Evolutionary conservation across 2,113 vertebrate species (phyloP).

Genomic region (Pseudorasbora parva): DNA sequence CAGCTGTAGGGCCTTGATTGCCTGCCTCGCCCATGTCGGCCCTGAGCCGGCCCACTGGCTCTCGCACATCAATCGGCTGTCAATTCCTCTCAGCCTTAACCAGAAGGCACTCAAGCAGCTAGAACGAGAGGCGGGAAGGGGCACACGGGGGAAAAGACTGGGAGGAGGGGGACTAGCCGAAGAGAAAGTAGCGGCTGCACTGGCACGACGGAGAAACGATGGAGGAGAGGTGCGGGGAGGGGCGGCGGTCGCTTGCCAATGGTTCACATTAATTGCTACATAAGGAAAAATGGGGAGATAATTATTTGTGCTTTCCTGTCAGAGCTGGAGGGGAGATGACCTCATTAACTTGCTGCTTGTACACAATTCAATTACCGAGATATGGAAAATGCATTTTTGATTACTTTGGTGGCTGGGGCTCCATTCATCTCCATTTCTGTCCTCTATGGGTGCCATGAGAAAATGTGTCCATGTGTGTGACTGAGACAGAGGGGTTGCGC

Average conservation of each 20-base stretch:
- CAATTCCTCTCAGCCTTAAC: conserved; percentile 83
- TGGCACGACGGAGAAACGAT: conserved; percentile 39
- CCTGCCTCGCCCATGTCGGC: conserved; percentile 72
- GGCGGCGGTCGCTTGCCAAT: conserved; percentile 78
- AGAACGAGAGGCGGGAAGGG: conserved; percentile 39
- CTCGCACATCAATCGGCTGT: conserved; percentile 82
- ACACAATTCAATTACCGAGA: conserved; percentile 96
- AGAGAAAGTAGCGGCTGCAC: conserved; percentile 64
- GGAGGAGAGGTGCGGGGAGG: conserved; percentile 64
- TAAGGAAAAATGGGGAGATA: conserved; percentile 93
- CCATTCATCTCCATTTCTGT: conserved; percentile 89
- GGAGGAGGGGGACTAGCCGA: conserved; percentile 1
- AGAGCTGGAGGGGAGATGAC: conserved; percentile 87
- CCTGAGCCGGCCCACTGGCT: conserved; percentile 64
- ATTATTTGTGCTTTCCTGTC: conserved; percentile 94
- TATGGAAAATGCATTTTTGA: conserved; percentile 97
- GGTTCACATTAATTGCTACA: conserved; percentile 96
- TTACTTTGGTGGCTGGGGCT: conserved; percentile 85
- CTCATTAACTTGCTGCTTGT: conserved; percentile 95
- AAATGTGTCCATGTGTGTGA: conserved; percentile 47
- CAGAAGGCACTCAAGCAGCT: conserved; percentile 78
- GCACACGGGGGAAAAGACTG: background rate
- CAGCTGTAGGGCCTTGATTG: conserved; percentile 86
- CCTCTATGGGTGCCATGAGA: conserved; percentile 33
- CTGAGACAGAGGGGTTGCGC: conserved; percentile 36